Evolutionary conservation across 2,888 invertebrate genomes (phyloP).

Genomic region (Ernsta delagoae): DNA sequence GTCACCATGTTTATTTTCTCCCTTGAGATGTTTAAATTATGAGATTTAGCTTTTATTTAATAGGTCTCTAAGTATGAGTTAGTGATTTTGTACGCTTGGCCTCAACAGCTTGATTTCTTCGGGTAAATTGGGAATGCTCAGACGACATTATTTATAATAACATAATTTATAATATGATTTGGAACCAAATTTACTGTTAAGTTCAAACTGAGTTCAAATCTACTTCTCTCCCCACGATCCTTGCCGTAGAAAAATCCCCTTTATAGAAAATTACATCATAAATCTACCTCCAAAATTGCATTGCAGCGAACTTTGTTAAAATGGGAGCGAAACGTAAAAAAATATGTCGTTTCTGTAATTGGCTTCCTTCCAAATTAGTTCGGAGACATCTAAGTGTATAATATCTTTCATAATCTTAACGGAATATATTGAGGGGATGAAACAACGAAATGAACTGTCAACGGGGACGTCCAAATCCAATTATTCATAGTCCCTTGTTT

Average conservation of each 20-base stretch:
- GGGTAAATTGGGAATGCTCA: no score
- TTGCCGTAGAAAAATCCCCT: slow-evolving; percentile 51
- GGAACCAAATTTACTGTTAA: no score
- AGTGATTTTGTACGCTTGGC: no score
- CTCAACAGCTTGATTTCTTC: no score
- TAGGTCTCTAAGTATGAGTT: no score
- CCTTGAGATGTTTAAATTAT: no score
- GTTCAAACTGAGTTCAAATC: no score
- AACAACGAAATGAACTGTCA: slow-evolving; percentile 82
- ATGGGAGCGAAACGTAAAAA: slow-evolving; percentile 54
- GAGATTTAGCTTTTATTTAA: no score
- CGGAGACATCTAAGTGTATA: slow-evolving; percentile 62
- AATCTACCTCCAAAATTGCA: slow-evolving; percentile 59
- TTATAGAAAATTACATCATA: slow-evolving; percentile 62
- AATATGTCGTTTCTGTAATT: slow-evolving; percentile 64
- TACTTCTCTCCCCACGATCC: slow-evolving; percentile 40
- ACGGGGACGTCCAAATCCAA: slow-evolving; percentile 80
- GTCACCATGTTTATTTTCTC: no score
- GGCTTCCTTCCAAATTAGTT: slow-evolving; percentile 74
- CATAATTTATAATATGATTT: no score
- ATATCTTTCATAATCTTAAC: slow-evolving; percentile 80
- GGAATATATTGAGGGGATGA: slow-evolving; percentile 70
- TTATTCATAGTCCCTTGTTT: slow-evolving; percentile 52
- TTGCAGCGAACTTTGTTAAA: slow-evolving; percentile 64
- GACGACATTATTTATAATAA: no score